Evolutionary conservation across 1,140 invertebrate species (phyloP).

Genomic region (Ceratina australensis): DNA sequence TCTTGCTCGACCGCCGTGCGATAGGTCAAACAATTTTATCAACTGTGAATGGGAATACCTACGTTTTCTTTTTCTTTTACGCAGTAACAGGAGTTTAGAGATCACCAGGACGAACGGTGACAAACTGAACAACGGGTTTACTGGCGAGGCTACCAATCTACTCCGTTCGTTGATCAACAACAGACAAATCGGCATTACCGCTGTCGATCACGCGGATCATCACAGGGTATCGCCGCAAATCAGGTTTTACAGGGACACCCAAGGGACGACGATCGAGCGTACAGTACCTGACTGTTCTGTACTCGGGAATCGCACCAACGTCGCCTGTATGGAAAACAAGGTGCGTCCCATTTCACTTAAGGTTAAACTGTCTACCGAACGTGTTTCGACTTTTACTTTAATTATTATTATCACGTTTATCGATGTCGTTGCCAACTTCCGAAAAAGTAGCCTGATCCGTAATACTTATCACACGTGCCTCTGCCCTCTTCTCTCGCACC

Average conservation of each 20-base stretch:
- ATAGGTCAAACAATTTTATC: background rate
- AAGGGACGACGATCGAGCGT: constrained; percentile 72
- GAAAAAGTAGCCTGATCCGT: too few species aligned
- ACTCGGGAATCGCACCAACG: constrained; percentile 73
- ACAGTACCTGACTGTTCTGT: constrained; percentile 69
- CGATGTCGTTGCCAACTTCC: too few species aligned
- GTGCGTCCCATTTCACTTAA: constrained; percentile 52
- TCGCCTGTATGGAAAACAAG: constrained; percentile 74
- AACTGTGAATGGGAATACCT: constrained; percentile 2
- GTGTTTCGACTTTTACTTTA: too few species aligned
- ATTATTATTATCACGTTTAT: too few species aligned
- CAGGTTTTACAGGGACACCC: constrained; percentile 74
- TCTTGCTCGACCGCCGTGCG: too few species aligned
- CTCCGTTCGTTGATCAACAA: constrained; percentile 87
- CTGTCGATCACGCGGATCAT: constrained; percentile 80
- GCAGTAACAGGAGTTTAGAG: constrained; percentile 76
- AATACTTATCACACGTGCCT: too few species aligned
- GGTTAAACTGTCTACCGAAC: constrained; percentile 25
- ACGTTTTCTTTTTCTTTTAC: constrained; percentile 39
- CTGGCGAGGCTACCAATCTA: constrained; percentile 86
- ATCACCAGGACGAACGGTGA: constrained; percentile 78
- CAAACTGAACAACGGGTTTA: constrained; percentile 75
- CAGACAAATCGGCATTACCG: constrained; percentile 84
- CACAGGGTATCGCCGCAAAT: constrained; percentile 71
- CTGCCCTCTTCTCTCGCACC: too few species aligned